Conservation (phyloP, 2,113 vertebrate species). For the Lynx canadensis region DNA sequence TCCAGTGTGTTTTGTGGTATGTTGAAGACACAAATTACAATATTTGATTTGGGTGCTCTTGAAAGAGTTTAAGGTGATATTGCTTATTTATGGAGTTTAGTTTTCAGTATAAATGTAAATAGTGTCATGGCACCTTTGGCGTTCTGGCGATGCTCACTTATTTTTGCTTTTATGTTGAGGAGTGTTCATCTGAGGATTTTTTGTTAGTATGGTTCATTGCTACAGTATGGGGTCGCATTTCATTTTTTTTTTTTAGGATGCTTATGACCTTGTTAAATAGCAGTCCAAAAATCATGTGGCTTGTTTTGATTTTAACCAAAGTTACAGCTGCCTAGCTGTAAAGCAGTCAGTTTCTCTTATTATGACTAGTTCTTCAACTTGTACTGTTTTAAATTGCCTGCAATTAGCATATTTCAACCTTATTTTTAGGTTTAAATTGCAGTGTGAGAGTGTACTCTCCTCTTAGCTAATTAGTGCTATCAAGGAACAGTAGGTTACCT, state of each 20-base stretch:
- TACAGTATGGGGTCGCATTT: slow-evolving; percentile 44
- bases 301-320: slow-evolving; percentile 89
- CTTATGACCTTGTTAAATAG: slow-evolving; percentile 84
- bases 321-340: slow-evolving; percentile 88
- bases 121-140: not conserved
- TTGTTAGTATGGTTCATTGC: not conserved
- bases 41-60: not conserved
- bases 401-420: slow-evolving; percentile 96
- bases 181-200: not conserved
- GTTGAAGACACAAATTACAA: not conserved
- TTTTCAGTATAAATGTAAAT: slow-evolving; percentile 36
- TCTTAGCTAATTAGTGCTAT: slow-evolving; percentile 98
- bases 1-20: not conserved
- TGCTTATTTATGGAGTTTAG: slow-evolving; percentile 44
- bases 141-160: not conserved
- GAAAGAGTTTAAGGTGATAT: not conserved
- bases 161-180: slow-evolving; percentile 15
- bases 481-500: slow-evolving; percentile 98
- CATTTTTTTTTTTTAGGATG: slow-evolving; percentile 75
- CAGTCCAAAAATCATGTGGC: slow-evolving; percentile 83
- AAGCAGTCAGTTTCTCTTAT: slow-evolving; percentile 90
- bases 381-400: slow-evolving; percentile 93
- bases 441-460: slow-evolving; percentile 94
- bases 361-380: slow-evolving; percentile 92
- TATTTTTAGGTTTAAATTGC: slow-evolving; percentile 98